These are phyloP conservation scores for Therioaphis trifolii DNA, from an alignment of 2,888 invertebrate species.

Conservation along the genomic window DNA sequence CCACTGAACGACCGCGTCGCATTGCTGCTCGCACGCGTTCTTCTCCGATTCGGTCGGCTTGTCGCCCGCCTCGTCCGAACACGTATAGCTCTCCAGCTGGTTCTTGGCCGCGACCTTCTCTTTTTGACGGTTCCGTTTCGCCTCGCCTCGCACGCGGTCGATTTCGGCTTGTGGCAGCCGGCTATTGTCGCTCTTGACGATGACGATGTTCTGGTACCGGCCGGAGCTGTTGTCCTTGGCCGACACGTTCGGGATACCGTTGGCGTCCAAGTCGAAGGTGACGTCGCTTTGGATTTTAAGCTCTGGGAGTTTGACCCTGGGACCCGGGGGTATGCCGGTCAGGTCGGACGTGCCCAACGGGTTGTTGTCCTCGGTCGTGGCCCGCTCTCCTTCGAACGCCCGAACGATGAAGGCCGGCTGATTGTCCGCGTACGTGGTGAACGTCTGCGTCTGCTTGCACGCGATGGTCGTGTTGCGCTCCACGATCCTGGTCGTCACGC, in stretches of 20 bases:
- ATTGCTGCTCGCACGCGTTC: too few species aligned
- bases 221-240: constrained; percentile 66
- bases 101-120: constrained; percentile 70
- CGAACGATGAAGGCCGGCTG: constrained; percentile 90
- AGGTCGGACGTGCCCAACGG: constrained; percentile 81
- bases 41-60: constrained; percentile 69
- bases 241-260: constrained; percentile 80
- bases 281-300: constrained; percentile 84
- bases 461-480: too few species aligned
- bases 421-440: constrained; percentile 92
- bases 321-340: constrained; percentile 76
- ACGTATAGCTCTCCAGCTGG: constrained; percentile 69
- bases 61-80: constrained; percentile 66
- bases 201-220: constrained; percentile 69
- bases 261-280: constrained; percentile 81
- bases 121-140: constrained; percentile 68
- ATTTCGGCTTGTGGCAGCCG: constrained; percentile 71
- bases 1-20: too few species aligned
- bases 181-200: constrained; percentile 71
- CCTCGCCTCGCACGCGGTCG: constrained; percentile 69
- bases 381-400: too few species aligned
- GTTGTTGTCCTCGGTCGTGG: constrained; percentile 93
- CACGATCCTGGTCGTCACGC: too few species aligned
- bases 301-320: constrained; percentile 82
- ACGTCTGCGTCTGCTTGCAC: constrained; percentile 78